These are phyloP conservation scores for Marisa cornuarietis DNA, from an alignment of 1,140 invertebrate genomes.

Conservation along the genomic window DNA sequence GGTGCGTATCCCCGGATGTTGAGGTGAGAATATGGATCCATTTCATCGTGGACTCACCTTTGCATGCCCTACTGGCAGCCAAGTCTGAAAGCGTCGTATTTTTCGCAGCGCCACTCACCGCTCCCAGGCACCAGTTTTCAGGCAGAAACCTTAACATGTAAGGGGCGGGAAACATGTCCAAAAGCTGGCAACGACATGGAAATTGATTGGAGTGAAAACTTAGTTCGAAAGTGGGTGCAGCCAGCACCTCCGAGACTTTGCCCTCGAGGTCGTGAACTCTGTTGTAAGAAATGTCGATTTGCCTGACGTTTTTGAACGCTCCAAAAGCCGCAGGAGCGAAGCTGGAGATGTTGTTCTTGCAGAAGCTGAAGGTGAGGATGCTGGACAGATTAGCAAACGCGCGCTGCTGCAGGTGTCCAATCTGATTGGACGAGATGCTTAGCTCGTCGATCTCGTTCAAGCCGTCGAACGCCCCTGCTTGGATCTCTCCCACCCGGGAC, in stretches of 20 bases:
- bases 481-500: conserved; percentile 5
- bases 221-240: conserved; percentile 1
- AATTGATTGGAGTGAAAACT: conserved; percentile 19
- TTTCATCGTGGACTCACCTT: no score
- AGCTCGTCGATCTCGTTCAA: conserved; percentile 9
- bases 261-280: neutral
- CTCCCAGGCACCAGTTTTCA: neutral
- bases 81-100: no score
- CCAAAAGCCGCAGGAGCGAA: conserved; percentile 4
- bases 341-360: conserved; percentile 10
- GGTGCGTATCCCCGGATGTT: no score
- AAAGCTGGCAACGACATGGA: neutral
- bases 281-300: conserved; percentile 14
- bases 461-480: neutral
- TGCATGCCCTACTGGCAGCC: no score
- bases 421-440: conserved; percentile 10
- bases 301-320: neutral
- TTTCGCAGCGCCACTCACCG: no score
- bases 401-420: neutral
- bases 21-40: no score
- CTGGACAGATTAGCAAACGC: conserved; percentile 6
- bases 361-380: conserved; percentile 7
- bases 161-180: neutral
- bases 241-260: neutral
- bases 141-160: neutral